phyloP scores from a whole-genome alignment of 1,140 invertebrate species.

The Cydia amplana region DNA sequence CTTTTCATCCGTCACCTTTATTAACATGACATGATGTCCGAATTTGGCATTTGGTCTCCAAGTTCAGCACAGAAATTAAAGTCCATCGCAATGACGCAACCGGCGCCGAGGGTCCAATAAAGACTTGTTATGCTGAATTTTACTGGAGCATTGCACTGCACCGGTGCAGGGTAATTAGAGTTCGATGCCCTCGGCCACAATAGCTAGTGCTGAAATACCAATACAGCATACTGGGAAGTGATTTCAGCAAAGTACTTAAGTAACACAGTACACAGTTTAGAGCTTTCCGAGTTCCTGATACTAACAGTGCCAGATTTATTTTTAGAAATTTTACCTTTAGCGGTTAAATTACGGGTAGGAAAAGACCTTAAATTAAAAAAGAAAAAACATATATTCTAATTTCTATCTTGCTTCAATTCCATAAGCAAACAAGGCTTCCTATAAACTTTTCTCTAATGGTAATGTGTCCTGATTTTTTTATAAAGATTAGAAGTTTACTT shows the following conservation, averaged over 20 bases:
- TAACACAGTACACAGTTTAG: conserved; percentile 18
- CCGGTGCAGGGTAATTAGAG: conserved; percentile 69
- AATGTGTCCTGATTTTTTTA: no score
- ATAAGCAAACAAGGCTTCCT: no score
- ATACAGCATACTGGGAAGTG: conserved; percentile 43
- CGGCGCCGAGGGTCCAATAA: conserved; percentile 62
- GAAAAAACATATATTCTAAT: no score
- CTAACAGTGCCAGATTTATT: background rate
- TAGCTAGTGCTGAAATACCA: conserved; percentile 56
- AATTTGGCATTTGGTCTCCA: conserved; percentile 10
- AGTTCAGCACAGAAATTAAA: conserved; percentile 38
- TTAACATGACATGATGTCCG: background rate
- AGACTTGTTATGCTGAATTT: conserved; percentile 76
- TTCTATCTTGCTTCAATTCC: no score
- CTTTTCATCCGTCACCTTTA: no score
- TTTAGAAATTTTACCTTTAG: background rate
- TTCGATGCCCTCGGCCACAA: conserved; percentile 59
- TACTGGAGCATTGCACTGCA: conserved; percentile 75
- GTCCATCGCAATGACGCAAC: conserved; percentile 47
- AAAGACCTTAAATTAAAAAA: no score
- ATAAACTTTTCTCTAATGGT: no score
- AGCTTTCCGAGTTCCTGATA: conserved; percentile 14
- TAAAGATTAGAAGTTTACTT: no score
- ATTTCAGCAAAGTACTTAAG: conserved; percentile 37
- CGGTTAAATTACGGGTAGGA: no score